Evolutionary conservation across 1,140 invertebrate genomes (phyloP), one percentile per base, ranked within the genome.

Genomic region (Drosophila malerkotliana): DNA sequence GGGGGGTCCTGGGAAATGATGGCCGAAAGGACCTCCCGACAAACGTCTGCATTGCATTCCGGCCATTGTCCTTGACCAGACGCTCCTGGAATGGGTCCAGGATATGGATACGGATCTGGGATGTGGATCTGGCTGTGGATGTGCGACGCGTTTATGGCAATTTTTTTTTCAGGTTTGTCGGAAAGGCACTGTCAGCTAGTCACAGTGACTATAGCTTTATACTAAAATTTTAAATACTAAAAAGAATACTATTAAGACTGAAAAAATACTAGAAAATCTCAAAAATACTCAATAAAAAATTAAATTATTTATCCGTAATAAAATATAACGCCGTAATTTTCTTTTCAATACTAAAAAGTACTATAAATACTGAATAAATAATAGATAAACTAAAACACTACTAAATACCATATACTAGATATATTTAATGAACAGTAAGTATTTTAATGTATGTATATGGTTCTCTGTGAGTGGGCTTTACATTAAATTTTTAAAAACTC

Each of bases 1-100:
- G 4, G 26, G 26, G 26, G 6, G 26, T 28, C 26, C 26, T 28
- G 26, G 26, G 5, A 37, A 37, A n/a, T 37, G 34, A 37, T 12
- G n/a, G 32, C 32, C 15, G 6, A 21, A 21, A 56, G 66, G 49
- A 67, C 34, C 18, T 15, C 47, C 47, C 21, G 41, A 45, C 39
- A 52, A 72, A 24, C 47, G 55, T 59, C 67, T 59, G 68, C 68
- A 72, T 30, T 68, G 68, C 68, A 72, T 72, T 72, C 26, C 26
- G 64, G 34, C 52, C 67, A 71, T 71, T 71, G 67, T 71, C 64
- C 67, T 69, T 71, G 63, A 57, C 67, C 67, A 72, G 54, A 72
- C 66, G 37, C 34, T 51, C 14, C 24, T 37, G 68, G 64, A 30
- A 44, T 51, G 64, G 53, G 30, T 2, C 6, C 2, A 8, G n/a